Conservation (phyloP, 2,113 vertebrate genomes). For the Melanocharis versteri region DNA sequence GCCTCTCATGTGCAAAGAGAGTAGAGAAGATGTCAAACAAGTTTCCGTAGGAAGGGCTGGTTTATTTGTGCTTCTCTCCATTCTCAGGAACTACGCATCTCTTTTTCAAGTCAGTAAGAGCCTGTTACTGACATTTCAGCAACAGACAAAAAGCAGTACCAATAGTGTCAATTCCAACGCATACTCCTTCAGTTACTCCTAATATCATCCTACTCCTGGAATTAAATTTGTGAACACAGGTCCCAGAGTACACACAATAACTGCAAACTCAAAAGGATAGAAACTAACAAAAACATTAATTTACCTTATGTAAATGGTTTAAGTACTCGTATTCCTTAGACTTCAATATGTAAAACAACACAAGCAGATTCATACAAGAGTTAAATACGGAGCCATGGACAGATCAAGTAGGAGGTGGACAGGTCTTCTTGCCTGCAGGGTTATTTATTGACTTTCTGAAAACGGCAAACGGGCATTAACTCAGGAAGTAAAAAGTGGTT, state of each 20-base stretch:
- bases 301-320: not conserved
- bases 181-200: not conserved
- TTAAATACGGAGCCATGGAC: not conserved
- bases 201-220: not conserved
- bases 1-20: not conserved
- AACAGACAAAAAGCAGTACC: not conserved
- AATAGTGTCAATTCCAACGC: not conserved
- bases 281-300: not conserved
- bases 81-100: not conserved
- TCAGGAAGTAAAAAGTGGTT: not conserved
- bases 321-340: not conserved
- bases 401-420: not conserved
- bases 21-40: not conserved
- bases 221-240: accelerated
- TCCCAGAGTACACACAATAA: not conserved
- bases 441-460: not conserved
- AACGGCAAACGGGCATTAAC: not conserved
- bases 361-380: not conserved
- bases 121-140: not conserved
- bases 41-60: not conserved
- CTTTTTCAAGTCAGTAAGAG: not conserved
- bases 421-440: not conserved
- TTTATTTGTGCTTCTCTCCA: not conserved
- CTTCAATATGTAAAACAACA: not conserved
- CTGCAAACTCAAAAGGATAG: not conserved